Conservation (phyloP, 2,113 vertebrate genomes). For the Muscicapa adusta region DNA sequence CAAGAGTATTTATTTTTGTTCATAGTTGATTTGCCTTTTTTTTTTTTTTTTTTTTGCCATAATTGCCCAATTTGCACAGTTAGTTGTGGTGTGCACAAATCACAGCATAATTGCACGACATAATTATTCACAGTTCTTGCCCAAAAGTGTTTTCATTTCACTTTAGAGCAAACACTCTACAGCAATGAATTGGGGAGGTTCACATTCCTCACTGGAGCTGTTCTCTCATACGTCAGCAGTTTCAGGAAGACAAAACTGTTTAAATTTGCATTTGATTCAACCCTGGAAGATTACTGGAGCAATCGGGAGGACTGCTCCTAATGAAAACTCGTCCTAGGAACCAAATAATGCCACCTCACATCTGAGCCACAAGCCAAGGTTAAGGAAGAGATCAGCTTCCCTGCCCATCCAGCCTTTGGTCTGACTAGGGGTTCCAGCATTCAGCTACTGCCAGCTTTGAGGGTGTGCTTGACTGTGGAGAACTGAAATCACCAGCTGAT, state of each 20-base stretch:
- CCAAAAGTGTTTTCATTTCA: slow-evolving; percentile 55
- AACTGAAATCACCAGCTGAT: slow-evolving; percentile 1
- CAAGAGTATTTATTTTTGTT: slow-evolving; percentile 48
- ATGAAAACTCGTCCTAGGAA: not conserved
- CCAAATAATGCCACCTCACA: not conserved
- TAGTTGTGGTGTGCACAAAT: slow-evolving; percentile 53
- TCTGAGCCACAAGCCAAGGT: not conserved
- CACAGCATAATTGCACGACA: slow-evolving; percentile 38
- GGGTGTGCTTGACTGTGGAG: not conserved
- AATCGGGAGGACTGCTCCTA: not conserved
- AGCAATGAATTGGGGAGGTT: slow-evolving; percentile 28
- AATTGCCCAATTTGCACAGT: slow-evolving; percentile 59
- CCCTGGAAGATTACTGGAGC: slow-evolving; percentile 31
- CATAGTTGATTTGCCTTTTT: slow-evolving; percentile 38
- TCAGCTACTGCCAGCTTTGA: not conserved
- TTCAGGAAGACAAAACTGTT: slow-evolving; percentile 35
- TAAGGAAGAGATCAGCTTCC: not conserved
- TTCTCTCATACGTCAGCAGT: slow-evolving; percentile 37
- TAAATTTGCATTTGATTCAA: slow-evolving; percentile 29
- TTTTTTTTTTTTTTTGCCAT: not conserved
- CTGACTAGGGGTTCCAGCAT: not conserved
- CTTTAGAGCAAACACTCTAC: slow-evolving; percentile 46
- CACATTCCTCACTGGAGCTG: not conserved
- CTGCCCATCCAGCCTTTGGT: not conserved
- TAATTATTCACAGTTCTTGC: slow-evolving; percentile 55